Percentiles rank a stretch among this genome's conserved stretches.
These are phyloP conservation scores for Lethenteron reissneri DNA, from an alignment of 2,113 vertebrate species.

Conservation along the genomic window DNA sequence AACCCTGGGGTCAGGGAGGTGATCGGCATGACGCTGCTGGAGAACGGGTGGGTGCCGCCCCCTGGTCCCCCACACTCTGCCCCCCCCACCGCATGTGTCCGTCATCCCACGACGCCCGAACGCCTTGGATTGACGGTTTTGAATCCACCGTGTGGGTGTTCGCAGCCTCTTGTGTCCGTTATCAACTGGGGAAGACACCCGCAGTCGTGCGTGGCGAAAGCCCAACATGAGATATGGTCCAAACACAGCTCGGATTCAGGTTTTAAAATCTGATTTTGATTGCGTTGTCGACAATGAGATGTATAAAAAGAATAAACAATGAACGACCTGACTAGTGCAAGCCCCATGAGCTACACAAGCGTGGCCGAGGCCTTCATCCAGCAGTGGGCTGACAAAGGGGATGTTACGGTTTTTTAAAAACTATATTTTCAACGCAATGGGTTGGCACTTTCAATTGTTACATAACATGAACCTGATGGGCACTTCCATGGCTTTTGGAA, in stretches of 20 bases:
- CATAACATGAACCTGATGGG: neutral
- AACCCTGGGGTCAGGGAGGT: conserved; percentile 10
- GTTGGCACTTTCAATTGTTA: no score
- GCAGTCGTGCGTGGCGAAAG: neutral
- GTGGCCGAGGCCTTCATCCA: no score
- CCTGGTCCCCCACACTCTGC: neutral
- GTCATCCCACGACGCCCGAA: neutral
- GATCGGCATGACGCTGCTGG: conserved; percentile 9
- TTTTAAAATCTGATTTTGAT: no score
- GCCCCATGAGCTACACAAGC: no score
- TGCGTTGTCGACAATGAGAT: no score
- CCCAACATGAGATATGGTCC: neutral
- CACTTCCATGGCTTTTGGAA: neutral
- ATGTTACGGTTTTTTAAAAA: no score
- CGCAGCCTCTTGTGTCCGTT: neutral
- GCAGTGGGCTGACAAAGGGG: no score
- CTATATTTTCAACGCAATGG: no score
- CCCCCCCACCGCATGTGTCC: neutral
- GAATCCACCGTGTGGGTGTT: neutral
- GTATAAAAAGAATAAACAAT: no score
- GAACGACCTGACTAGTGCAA: no score
- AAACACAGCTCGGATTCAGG: no score
- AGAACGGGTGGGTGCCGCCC: conserved; percentile 8
- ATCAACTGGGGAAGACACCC: neutral
- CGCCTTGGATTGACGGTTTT: neutral